Evolutionary conservation across 1,140 invertebrate genomes (phyloP), one percentile per base, ranked within the genome.

Genomic region (Dinothrombium tinctorium): DNA sequence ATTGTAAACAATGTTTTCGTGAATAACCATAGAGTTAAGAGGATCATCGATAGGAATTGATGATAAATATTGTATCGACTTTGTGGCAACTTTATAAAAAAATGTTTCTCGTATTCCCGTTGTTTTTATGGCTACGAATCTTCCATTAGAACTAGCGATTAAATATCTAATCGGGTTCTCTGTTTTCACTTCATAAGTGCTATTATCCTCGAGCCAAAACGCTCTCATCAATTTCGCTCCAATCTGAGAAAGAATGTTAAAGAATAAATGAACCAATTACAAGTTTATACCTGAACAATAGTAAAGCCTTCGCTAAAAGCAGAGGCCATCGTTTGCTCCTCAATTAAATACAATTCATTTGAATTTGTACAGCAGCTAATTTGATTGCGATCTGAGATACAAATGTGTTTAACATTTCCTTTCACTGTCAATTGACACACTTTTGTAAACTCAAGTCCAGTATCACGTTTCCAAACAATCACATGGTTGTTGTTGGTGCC

Each of bases 401-500:
- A 50, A 37, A 57, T 53, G 37, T 45, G 33, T 47, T 56, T 56
- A 4, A 64, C 20, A 4, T 5, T 15, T 23, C 39, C 31, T 31
- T 40, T 32, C 4, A 40, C 26, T 14, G 28, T n/a, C 11, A 40
- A 9, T 40, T 40, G 39, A 32, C 20, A 12, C 11, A 33, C 11
- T 19, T 40, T 40, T 32, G 59, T 56, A 26, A 60, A 56, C 20
- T 57, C 48, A 0, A 43, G 24, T 20, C 52, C 47, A 51, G 50
- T 47, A 54, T 58, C 57, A 36, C 62, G 63, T 54, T 73, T 67
- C 89, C 89, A 98, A 42, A 92, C 71, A 35, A 82, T 81, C 11
- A 96, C 64, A 50, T 75, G 74, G 7, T 87, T 87, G 49, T 76
- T 67, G 52, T 78, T 82, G n/a, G 86, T 90, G 12, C 83, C 86